A percentile compares a stretch with the other conserved stretches of the same genome.
phyloP scores from a whole-genome alignment of 2,888 invertebrate species.

The Drosophila eohydei region DNA sequence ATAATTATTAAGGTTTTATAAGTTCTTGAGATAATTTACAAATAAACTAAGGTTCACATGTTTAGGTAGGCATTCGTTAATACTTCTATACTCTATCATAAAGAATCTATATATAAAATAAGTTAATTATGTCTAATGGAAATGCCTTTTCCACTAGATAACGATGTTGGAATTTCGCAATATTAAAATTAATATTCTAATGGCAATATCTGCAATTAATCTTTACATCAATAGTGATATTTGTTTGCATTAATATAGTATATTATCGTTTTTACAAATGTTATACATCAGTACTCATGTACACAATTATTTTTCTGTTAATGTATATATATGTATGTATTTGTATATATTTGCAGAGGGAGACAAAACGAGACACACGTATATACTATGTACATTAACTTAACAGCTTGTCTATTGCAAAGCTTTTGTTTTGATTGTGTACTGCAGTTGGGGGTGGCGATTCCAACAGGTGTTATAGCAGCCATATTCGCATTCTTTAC shows the following conservation, averaged over 20 bases:
- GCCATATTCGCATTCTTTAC: not conserved
- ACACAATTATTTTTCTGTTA: not conserved
- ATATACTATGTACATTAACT: not conserved
- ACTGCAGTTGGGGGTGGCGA: not conserved
- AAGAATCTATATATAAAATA: not conserved
- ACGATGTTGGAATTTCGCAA: not conserved
- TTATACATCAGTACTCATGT: not conserved
- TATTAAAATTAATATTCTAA: slow-evolving; percentile 30
- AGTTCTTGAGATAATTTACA: no score
- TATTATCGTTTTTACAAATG: not conserved
- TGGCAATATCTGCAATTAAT: not conserved
- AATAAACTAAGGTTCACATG: no score
- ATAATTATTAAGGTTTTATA: no score
- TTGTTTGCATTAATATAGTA: not conserved
- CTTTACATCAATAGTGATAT: not conserved
- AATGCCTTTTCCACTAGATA: not conserved
- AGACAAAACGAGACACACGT: not conserved
- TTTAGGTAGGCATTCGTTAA: not conserved
- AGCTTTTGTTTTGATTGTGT: slow-evolving; percentile 1
- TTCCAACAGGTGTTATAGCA: slow-evolving; percentile 12
- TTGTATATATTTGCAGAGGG: not conserved
- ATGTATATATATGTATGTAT: not conserved
- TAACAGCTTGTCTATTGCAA: not conserved
- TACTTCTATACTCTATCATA: not conserved
- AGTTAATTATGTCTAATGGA: not conserved